These are phyloP conservation scores for Myripristis jacobus DNA, from an alignment of 2,797 vertebrate species.

Conservation along the genomic window DNA sequence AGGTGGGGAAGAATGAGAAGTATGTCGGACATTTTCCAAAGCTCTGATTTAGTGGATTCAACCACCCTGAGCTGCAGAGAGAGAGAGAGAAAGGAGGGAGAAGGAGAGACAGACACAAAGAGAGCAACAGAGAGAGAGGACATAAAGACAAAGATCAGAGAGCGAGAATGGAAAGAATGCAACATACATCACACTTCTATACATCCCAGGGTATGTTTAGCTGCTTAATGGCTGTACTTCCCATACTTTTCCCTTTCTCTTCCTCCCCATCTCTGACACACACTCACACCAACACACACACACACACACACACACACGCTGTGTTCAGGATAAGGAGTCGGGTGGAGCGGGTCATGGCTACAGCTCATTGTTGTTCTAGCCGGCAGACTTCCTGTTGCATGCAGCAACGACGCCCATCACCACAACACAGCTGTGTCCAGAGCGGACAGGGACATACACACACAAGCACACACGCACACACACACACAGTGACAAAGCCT, in stretches of 20 bases:
- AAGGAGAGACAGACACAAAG: neutral
- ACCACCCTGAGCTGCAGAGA: conserved; percentile 52
- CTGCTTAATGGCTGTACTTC: conserved; percentile 49
- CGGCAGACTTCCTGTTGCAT: conserved; percentile 84
- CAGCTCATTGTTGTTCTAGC: conserved; percentile 84
- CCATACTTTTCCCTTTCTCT: conserved; percentile 51
- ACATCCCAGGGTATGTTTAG: conserved; percentile 26
- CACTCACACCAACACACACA: conserved; percentile 43
- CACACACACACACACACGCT: conserved; percentile 21
- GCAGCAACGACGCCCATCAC: conserved; percentile 70
- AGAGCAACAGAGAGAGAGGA: conserved; percentile 4
- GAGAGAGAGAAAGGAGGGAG: conserved; percentile 21
- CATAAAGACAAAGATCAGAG: neutral
- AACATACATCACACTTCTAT: conserved; percentile 5
- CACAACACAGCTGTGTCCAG: conserved; percentile 76
- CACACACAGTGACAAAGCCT: conserved; percentile 1
- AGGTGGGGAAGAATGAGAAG: conserved; percentile 82
- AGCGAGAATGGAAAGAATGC: neutral
- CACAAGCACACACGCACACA: conserved; percentile 8
- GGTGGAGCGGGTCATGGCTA: conserved; percentile 81
- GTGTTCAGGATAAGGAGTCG: conserved; percentile 61
- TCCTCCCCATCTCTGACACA: conserved; percentile 42
- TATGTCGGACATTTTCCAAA: conserved; percentile 85
- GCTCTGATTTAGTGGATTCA: conserved; percentile 72
- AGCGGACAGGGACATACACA: conserved; percentile 41